These are phyloP conservation scores for Anas acuta DNA, from an alignment of 2,797 vertebrate species.

Conservation along the genomic window DNA sequence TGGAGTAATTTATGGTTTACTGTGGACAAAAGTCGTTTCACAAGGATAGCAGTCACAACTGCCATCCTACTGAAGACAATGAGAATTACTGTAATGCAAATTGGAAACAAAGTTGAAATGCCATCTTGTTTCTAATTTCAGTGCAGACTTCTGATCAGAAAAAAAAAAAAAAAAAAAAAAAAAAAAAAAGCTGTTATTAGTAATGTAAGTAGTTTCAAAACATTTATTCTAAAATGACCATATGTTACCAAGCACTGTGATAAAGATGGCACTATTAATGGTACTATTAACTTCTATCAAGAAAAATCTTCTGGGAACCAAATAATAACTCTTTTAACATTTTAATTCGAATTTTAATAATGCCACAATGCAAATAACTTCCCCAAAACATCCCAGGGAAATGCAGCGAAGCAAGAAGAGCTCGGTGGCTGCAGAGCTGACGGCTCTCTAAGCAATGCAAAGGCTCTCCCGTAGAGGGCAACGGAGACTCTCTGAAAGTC, in stretches of 20 bases:
- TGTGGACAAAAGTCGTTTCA: neutral
- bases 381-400: neutral
- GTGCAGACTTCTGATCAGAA: neutral
- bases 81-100: neutral
- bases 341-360: neutral
- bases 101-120: neutral
- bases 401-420: accelerated
- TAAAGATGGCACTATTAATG: neutral
- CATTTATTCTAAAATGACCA: neutral
- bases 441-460: neutral
- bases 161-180: neutral
- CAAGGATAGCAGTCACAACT: neutral
- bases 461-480: neutral
- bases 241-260: neutral
- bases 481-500: neutral
- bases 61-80: neutral
- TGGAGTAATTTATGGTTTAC: neutral
- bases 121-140: neutral
- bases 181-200: neutral
- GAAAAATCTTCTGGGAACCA: neutral
- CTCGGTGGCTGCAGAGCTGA: neutral
- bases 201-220: neutral
- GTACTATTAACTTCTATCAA: neutral
- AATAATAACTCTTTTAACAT: neutral
- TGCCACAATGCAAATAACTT: neutral